Evolutionary conservation across 1,140 invertebrate species (phyloP).

Genomic region (Bombus sylvicola): DNA sequence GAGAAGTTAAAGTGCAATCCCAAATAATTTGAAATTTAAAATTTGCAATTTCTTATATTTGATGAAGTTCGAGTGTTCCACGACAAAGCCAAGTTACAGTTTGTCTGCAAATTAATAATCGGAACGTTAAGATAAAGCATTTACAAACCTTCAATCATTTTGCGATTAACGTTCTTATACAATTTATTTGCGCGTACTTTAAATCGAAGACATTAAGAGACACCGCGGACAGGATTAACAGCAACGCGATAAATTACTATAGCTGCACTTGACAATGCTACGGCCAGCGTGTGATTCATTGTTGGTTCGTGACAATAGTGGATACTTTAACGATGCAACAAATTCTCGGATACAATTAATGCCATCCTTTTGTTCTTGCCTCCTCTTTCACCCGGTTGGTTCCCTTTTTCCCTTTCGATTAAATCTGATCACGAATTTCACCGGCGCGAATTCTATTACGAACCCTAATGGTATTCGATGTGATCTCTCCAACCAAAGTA

Average conservation of each 20-base stretch:
- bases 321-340: slow-evolving; percentile 49
- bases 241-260: slow-evolving; percentile 49
- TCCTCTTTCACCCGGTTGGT: not conserved
- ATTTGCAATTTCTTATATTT: too few species aligned
- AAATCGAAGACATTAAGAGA: slow-evolving; percentile 45
- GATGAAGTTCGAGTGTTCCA: too few species aligned
- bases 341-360: slow-evolving; percentile 49
- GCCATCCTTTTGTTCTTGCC: slow-evolving; percentile 38
- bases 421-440: slow-evolving; percentile 1
- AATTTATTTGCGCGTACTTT: slow-evolving; percentile 24
- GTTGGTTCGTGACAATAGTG: slow-evolving; percentile 40
- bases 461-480: not conserved
- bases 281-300: slow-evolving; percentile 36
- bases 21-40: too few species aligned
- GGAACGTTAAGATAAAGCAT: not conserved
- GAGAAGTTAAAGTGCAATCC: too few species aligned
- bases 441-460: not conserved
- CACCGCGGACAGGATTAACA: slow-evolving; percentile 42
- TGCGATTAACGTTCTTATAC: not conserved
- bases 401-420: not conserved
- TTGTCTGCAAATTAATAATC: not conserved
- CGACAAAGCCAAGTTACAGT: not conserved
- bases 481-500: not conserved
- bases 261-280: slow-evolving; percentile 47
- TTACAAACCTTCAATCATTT: not conserved